phyloP scores from a whole-genome alignment of 1,140 invertebrate genomes.

The Ceratitis capitata region DNA sequence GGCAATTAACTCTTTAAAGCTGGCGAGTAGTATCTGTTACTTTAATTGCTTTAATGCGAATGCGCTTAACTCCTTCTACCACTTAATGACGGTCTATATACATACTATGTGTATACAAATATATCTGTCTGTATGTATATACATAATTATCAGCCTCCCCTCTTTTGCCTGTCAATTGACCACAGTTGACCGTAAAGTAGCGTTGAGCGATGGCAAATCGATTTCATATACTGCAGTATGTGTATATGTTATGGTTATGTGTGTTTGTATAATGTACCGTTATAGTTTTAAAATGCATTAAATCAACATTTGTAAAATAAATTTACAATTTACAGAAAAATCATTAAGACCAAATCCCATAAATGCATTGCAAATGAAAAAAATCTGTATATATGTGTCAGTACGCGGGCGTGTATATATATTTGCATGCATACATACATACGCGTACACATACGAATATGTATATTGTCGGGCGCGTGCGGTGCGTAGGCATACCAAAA shows the following conservation, averaged over 20 bases:
- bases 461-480: not conserved
- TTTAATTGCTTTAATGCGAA: slow-evolving; percentile 1
- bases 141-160: not conserved
- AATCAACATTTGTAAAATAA: slow-evolving; percentile 16
- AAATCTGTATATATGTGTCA: too few relatives aligned
- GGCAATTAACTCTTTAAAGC: slow-evolving; percentile 35
- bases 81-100: too few relatives aligned
- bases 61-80: not conserved
- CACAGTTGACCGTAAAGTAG: slow-evolving; percentile 5
- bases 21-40: not conserved
- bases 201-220: slow-evolving; percentile 29
- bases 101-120: too few relatives aligned
- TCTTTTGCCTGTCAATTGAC: not conserved
- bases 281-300: not conserved
- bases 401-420: not conserved
- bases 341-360: slow-evolving; percentile 5
- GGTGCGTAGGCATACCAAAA: not conserved
- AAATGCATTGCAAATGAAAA: not conserved
- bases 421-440: not conserved
- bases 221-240: not conserved
- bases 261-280: not conserved
- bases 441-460: not conserved
- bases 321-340: slow-evolving; percentile 35
- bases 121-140: too few relatives aligned
- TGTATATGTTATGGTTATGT: not conserved